Evolutionary conservation across 2,888 invertebrate species (phyloP), one percentile per base, ranked within the genome.

Genomic region (Cetonia aurata): DNA sequence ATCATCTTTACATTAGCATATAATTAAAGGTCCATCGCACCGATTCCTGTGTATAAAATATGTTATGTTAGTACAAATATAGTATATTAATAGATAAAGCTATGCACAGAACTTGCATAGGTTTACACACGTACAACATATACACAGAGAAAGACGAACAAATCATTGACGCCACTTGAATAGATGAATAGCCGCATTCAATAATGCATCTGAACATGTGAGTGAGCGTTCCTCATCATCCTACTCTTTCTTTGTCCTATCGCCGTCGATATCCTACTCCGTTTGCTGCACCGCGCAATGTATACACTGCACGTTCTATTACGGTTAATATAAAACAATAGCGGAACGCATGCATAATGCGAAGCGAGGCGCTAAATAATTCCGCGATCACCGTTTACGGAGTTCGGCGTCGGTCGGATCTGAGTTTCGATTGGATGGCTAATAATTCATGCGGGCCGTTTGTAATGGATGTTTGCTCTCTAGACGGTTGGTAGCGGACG

Each of bases 381-480:
- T 80, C 75, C 71, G 69, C 68, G 73, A 75, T 76, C 74, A 77
- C 78, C 75, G 77, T 78, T 78, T 78, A 78, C 77, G 79, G 79
- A 79, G 76, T 78, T 79, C 50, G 4, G 33, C 73, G 37, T 4
- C 75, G 76, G 76, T 72, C 78, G 77, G 78, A 76, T 80, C 77
- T 76, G 79, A 80, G 79, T 80, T 80, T 80, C 80, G 79, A 81
- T 81, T 80, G 78, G 77, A 73, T 77, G 67, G 77, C 76, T 75
- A 81, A 81, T 81, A 80, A 81, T 81, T 81, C 75, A 81, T 75
- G 70, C 15, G 19, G 74, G 60, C 69, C 77, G 78, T 77, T 81
- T 78, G 75, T 79, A 79, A 79, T 81, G 77, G 77, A 79, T 79
- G 79, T 74, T 77, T 80, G 80, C 80, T 80, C 80, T 81, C 80